Percentiles rank a stretch among this genome's conserved stretches.
Conservation (phyloP, 2,888 invertebrate species). For the Idaea biselata region DNA sequence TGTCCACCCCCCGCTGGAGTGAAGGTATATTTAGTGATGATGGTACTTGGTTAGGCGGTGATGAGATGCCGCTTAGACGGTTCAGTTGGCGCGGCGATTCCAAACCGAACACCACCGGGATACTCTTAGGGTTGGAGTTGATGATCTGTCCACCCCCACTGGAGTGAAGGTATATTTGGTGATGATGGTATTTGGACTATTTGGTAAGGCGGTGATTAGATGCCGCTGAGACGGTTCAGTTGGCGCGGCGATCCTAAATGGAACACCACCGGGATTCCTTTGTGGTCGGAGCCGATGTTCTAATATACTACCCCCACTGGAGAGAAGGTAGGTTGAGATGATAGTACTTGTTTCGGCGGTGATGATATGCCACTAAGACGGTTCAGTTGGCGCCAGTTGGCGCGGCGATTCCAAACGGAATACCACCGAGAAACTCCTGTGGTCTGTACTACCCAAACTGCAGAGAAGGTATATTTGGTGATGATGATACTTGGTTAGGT, state of each 20-base stretch:
- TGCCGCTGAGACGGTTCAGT: slow-evolving; percentile 83
- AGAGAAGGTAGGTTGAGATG: no score
- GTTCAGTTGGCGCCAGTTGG: no score
- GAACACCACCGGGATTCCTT: slow-evolving; percentile 94
- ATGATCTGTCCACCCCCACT: slow-evolving; percentile 74
- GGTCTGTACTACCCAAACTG: no score
- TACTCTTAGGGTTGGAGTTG: slow-evolving; percentile 88
- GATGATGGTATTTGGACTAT: slow-evolving; percentile 17
- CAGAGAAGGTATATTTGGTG: no score
- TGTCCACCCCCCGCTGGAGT: slow-evolving; percentile 34
- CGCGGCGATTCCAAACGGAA: slow-evolving; percentile 94
- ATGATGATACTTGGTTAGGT: no score
- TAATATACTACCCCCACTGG: slow-evolving; percentile 75
- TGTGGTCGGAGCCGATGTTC: slow-evolving; percentile 92
- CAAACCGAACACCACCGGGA: slow-evolving; percentile 91
- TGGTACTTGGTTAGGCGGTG: slow-evolving; percentile 18
- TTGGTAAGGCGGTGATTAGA: slow-evolving; percentile 14
- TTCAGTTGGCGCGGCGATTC: slow-evolving; percentile 96
- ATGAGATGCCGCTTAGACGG: slow-evolving; percentile 61
- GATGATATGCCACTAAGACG: neutral
- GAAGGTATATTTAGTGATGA: slow-evolving; percentile 9
- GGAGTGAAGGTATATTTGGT: slow-evolving; percentile 11
- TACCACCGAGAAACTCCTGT: slow-evolving; percentile 88
- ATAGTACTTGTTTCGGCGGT: neutral
- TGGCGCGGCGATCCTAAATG: slow-evolving; percentile 95